These are phyloP conservation scores for Cromileptes altivelis DNA, from an alignment of 2,113 vertebrate genomes.

Conservation along the genomic window DNA sequence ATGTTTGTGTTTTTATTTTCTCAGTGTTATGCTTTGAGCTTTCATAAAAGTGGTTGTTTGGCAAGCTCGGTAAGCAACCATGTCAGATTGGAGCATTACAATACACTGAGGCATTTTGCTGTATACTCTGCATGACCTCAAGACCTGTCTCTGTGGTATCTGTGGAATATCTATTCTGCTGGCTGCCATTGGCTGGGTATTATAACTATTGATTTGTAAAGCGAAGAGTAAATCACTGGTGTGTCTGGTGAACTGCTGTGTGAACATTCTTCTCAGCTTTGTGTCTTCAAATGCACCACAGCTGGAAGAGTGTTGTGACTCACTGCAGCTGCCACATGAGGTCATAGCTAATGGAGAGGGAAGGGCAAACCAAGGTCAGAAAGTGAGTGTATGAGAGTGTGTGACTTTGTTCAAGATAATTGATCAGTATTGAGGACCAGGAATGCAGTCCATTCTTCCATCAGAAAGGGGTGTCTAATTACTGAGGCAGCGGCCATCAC, in stretches of 20 bases:
- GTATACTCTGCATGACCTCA: constrained; percentile 43
- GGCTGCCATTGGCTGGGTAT: constrained; percentile 39
- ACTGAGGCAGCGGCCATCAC: constrained; percentile 55
- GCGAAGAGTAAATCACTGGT: constrained; percentile 33
- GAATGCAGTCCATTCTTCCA: constrained; percentile 50
- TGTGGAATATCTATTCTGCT: constrained; percentile 49
- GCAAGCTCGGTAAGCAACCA: constrained; percentile 35
- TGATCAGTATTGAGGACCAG: constrained; percentile 25
- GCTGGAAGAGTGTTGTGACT: neutral
- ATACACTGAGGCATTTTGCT: constrained; percentile 15
- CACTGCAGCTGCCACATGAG: neutral
- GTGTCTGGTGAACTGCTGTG: constrained; percentile 16
- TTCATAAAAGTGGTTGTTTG: constrained; percentile 18
- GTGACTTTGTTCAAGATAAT: constrained; percentile 38
- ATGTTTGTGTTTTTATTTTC: constrained; percentile 32
- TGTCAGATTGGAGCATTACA: constrained; percentile 36
- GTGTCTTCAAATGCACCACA: neutral
- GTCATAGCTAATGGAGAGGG: constrained; percentile 16
- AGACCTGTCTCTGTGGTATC: constrained; percentile 40
- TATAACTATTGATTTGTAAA: constrained; percentile 62
- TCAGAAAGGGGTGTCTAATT: constrained; percentile 58
- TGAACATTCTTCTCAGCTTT: constrained; percentile 14
- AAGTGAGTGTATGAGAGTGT: neutral
- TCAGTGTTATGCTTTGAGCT: constrained; percentile 25
- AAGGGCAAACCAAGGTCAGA: constrained; percentile 12